Evolutionary conservation across 2,888 invertebrate genomes (phyloP).

Genomic region (Dugesia japonica): DNA sequence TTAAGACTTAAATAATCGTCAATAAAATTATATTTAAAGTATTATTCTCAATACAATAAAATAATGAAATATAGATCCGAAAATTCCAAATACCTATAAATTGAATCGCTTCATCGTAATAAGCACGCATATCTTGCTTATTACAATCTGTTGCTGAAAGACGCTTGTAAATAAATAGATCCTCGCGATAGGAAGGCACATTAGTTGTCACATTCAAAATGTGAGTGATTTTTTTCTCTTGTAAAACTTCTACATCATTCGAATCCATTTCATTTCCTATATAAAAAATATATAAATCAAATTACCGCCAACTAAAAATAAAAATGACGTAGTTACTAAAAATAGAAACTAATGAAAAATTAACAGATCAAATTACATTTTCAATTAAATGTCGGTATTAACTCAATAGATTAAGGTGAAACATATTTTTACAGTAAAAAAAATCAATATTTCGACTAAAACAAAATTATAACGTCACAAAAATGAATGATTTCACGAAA

Average conservation of each 20-base stretch:
- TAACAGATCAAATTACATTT: too few relatives aligned
- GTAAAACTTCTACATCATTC: slow-evolving; percentile 25
- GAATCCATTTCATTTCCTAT: slow-evolving; percentile 32
- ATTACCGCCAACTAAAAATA: neutral
- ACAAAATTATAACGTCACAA: too few relatives aligned
- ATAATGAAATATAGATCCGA: neutral
- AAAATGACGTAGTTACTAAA: neutral
- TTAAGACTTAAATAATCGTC: too few relatives aligned
- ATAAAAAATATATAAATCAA: neutral
- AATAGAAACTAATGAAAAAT: neutral
- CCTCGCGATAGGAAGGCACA: slow-evolving; percentile 21
- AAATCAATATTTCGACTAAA: too few relatives aligned
- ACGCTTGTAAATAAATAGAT: slow-evolving; percentile 22
- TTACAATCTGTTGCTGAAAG: slow-evolving; percentile 30
- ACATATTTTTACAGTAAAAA: too few relatives aligned
- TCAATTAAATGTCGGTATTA: too few relatives aligned
- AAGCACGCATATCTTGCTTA: slow-evolving; percentile 27
- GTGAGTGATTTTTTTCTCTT: slow-evolving; percentile 22
- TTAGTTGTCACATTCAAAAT: slow-evolving; percentile 31
- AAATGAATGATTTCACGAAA: too few relatives aligned
- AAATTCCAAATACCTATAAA: slow-evolving; percentile 30
- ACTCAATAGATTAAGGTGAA: too few relatives aligned
- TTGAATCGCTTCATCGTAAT: slow-evolving; percentile 27
- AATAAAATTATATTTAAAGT: neutral
- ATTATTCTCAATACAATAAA: neutral